phyloP scores from a whole-genome alignment of 1,140 invertebrate species.

The Tetranychus cinnabarinus region DNA sequence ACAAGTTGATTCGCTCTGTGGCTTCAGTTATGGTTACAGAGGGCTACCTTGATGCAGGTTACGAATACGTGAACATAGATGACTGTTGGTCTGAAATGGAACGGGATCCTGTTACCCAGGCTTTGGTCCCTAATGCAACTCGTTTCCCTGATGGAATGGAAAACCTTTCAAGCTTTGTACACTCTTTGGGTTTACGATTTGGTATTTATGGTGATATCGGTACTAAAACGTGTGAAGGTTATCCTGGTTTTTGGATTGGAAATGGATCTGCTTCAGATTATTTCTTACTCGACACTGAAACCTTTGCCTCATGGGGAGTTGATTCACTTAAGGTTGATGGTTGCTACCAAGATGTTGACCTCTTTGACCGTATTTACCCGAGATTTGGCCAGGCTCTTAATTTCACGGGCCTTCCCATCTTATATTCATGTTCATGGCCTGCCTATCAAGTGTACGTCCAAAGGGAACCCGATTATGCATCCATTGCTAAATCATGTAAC shows the following conservation, averaged over 20 bases:
- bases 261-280: conserved; percentile 20
- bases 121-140: conserved; percentile 56
- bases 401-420: conserved; percentile 19
- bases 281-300: conserved; percentile 27
- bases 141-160: conserved; percentile 81
- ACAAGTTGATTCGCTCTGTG: no score
- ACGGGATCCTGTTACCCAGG: conserved; percentile 18
- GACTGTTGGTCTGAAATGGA: conserved; percentile 76
- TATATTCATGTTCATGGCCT: conserved; percentile 26
- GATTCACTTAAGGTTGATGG: conserved; percentile 9
- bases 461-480: neutral
- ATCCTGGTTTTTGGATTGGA: conserved; percentile 10
- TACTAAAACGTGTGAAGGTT: conserved; percentile 31
- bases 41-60: conserved; percentile 66
- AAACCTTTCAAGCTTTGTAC: conserved; percentile 60
- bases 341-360: conserved; percentile 1
- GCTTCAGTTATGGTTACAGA: conserved; percentile 29
- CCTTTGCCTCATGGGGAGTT: conserved; percentile 28
- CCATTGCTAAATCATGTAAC: conserved; percentile 27
- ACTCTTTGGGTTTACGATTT: conserved; percentile 29
- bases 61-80: conserved; percentile 80
- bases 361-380: neutral
- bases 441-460: conserved; percentile 16
- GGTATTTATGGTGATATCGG: conserved; percentile 30
- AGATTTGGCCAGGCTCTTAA: conserved; percentile 1